Base-by-base conservation (phyloP, 2,888 invertebrate species). In the Orthosia gothica region DNA sequence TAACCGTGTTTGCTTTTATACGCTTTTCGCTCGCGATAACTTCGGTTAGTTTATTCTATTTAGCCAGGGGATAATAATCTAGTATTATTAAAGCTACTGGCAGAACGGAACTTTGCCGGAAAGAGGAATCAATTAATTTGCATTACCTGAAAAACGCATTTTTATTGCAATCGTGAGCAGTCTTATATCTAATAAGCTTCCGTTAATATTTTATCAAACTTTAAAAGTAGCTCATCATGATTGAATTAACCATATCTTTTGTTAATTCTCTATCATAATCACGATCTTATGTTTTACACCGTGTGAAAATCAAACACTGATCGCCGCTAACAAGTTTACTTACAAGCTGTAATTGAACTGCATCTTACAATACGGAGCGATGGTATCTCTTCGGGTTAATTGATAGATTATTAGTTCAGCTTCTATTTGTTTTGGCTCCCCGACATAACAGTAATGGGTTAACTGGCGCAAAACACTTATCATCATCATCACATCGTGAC, bases 401-500 rank as follows among this genome's bases (percentile, higher is more conserved):
- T 86, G 84, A 86, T 87, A 76, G 74, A 76, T 68, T 81, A 87
- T 74, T 78, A 68, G 76, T 71, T 74, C 26, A 73, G 45, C 45
- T 15, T 61, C 68, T 83, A 79, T 86, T 87, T 88, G 83, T 85
- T 82, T 87, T 82, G 73, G 80, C 70, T 84, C 77, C 78, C 71
- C 81, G 63, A 86, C 79, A 85, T 85, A 85, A 85, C 84, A 87
- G 84, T 90, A 87, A 89, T 87, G 83, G 89, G 88, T 88, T 90
- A 89, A 89, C 87, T 88, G 88, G 74, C 83, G 85, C 89, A 84
- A 89, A 89, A 85, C 88, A 89, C 89, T 92, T 92, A 92, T 92
- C 91, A 87, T 79, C 81, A 82, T 84, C 88, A 92, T 92, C 91
- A 85, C 80, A 91, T 90, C 89, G 89, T 93, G 94, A 92, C 94